Conservation (phyloP, 2,113 vertebrate species). For the Haplotaxodon microlepis region DNA sequence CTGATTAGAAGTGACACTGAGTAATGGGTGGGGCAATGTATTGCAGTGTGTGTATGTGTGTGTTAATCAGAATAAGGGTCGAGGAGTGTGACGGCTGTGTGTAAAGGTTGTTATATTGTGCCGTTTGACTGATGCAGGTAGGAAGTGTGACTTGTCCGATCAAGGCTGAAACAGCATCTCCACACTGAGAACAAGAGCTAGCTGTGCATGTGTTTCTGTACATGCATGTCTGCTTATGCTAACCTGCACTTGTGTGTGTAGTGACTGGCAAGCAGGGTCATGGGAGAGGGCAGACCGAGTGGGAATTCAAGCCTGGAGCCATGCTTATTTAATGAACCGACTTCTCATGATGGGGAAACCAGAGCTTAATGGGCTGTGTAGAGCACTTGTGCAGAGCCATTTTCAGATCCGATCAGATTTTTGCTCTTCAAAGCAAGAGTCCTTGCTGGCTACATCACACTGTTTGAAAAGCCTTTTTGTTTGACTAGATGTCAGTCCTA, state of each 20-base stretch:
- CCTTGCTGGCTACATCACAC: not conserved
- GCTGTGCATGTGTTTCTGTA: not conserved
- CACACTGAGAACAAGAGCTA: not conserved
- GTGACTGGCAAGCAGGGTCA: conserved; percentile 54
- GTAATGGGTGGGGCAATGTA: conserved; percentile 5
- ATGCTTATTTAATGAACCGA: conserved; percentile 57
- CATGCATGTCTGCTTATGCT: not conserved
- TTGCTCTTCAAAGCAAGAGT: not conserved
- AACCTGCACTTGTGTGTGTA: not conserved
- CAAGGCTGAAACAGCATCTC: not conserved
- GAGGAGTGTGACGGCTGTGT: not conserved
- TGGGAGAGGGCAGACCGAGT: conserved; percentile 63
- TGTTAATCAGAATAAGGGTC: not conserved
- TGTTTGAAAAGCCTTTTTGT: not conserved
- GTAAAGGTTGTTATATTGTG: conserved; percentile 1
- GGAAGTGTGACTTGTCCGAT: conserved; percentile 7
- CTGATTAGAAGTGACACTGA: conserved; percentile 50
- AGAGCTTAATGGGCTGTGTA: conserved; percentile 31
- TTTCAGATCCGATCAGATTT: conserved; percentile 1
- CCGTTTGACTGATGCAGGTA: not conserved
- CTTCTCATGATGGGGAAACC: conserved; percentile 36
- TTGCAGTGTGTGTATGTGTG: not conserved
- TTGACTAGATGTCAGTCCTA: not conserved
- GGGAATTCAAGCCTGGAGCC: conserved; percentile 58
- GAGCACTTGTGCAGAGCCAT: not conserved